Percentiles rank a stretch among this genome's conserved stretches.
phyloP scores from a whole-genome alignment of 2,888 invertebrate species.

The Cheilosia pagana region DNA sequence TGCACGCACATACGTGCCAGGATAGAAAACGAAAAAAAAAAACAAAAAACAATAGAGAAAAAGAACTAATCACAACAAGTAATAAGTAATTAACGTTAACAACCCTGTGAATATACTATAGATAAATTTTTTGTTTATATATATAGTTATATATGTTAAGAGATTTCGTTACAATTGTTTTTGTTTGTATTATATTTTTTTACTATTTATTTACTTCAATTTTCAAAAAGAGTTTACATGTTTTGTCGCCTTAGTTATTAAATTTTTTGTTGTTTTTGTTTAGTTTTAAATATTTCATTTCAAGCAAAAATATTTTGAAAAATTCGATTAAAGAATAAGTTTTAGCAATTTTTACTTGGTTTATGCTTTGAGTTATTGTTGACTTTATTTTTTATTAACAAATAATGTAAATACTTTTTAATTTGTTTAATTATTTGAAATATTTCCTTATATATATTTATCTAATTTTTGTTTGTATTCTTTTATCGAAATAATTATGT shows the following conservation, averaged over 20 bases:
- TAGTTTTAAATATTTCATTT: constrained; percentile 58
- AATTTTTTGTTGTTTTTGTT: constrained; percentile 34
- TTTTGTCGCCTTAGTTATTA: constrained; percentile 36
- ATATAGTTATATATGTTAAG: constrained; percentile 40
- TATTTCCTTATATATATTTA: constrained; percentile 35
- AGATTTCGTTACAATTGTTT: constrained; percentile 52
- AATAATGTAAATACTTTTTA: constrained; percentile 46
- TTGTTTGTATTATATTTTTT: constrained; percentile 24
- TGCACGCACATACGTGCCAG: constrained; percentile 27
- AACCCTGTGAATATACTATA: constrained; percentile 72
- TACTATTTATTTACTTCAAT: constrained; percentile 47
- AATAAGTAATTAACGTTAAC: constrained; percentile 59
- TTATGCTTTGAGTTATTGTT: constrained; percentile 51
- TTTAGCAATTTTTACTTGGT: constrained; percentile 50
- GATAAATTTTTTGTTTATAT: constrained; percentile 29
- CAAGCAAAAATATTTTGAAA: constrained; percentile 69
- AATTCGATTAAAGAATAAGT: constrained; percentile 60
- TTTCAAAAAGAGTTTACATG: constrained; percentile 45
- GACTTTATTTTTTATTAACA: constrained; percentile 52
- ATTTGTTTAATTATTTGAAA: constrained; percentile 29
- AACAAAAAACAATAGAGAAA: constrained; percentile 1
- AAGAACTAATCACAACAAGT: constrained; percentile 57
- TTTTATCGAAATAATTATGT: constrained; percentile 50
- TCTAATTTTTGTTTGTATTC: constrained; percentile 31
- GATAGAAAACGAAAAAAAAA: constrained; percentile 1